phyloP scores from a whole-genome alignment of 2,113 vertebrate species.

The Chloropsis cyanopogon region DNA sequence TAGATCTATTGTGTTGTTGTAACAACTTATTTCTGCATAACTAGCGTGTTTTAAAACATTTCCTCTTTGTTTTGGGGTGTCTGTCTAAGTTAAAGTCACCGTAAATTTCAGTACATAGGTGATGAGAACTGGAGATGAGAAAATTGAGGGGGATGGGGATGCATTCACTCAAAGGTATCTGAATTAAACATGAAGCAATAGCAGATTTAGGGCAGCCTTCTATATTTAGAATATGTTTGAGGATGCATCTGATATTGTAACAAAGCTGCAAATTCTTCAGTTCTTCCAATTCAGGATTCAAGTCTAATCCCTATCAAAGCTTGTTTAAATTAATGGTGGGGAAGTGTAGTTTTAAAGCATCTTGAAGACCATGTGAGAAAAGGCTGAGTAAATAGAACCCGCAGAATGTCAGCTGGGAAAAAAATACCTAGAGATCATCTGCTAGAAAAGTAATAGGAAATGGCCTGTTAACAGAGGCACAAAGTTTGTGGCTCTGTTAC shows the following conservation, averaged over 20 bases:
- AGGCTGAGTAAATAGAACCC: background rate
- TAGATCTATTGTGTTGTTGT: background rate
- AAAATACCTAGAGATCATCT: background rate
- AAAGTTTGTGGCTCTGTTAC: background rate
- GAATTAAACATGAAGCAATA: constrained; percentile 42
- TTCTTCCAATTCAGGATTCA: background rate
- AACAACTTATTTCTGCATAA: background rate
- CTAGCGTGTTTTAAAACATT: background rate
- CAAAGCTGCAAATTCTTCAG: background rate
- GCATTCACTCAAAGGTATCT: background rate
- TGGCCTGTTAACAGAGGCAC: background rate
- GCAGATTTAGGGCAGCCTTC: constrained; percentile 15
- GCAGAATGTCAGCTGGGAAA: background rate
- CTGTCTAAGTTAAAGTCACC: background rate
- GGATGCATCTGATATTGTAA: background rate
- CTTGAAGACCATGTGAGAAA: background rate
- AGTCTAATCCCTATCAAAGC: background rate
- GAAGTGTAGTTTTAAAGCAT: background rate
- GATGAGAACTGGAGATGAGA: background rate
- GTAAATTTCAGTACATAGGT: background rate
- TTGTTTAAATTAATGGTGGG: background rate
- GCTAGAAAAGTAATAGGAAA: background rate
- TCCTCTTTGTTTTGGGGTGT: background rate
- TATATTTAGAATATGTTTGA: background rate
- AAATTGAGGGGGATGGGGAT: background rate